phyloP scores from a whole-genome alignment of 2,888 invertebrate species.

The Pomacea canaliculata region DNA sequence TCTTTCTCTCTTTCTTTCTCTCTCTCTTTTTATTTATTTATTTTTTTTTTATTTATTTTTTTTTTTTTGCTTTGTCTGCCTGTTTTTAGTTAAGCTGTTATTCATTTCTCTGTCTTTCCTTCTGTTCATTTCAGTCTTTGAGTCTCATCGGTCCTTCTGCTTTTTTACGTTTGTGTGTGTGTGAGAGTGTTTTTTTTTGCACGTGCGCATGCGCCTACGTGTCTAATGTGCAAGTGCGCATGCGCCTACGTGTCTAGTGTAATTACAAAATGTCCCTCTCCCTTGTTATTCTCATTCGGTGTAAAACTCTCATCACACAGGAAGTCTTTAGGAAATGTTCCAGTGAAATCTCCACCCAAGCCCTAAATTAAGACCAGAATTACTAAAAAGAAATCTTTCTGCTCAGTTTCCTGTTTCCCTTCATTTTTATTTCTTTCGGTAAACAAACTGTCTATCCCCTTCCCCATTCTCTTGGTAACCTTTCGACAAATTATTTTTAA shows the following conservation, averaged over 20 bases:
- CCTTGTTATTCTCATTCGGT: no score
- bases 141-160: not conserved
- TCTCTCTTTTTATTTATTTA: not conserved
- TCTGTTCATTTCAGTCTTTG: not conserved
- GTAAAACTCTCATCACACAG: no score
- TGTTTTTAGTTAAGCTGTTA: not conserved
- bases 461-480: no score
- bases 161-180: not conserved
- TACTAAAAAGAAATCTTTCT: no score
- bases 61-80: not conserved
- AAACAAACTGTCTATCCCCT: no score
- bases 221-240: not conserved
- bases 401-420: no score
- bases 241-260: not conserved
- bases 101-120: not conserved
- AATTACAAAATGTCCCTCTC: no score
- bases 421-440: no score
- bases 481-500: no score
- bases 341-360: no score
- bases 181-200: not conserved
- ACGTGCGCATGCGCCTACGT: not conserved
- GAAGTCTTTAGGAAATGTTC: no score
- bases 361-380: no score
- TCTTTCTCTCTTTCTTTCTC: constrained; percentile 11
- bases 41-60: not conserved